phyloP scores from a whole-genome alignment of 1,140 invertebrate species.

The Lepidostoma basale region DNA sequence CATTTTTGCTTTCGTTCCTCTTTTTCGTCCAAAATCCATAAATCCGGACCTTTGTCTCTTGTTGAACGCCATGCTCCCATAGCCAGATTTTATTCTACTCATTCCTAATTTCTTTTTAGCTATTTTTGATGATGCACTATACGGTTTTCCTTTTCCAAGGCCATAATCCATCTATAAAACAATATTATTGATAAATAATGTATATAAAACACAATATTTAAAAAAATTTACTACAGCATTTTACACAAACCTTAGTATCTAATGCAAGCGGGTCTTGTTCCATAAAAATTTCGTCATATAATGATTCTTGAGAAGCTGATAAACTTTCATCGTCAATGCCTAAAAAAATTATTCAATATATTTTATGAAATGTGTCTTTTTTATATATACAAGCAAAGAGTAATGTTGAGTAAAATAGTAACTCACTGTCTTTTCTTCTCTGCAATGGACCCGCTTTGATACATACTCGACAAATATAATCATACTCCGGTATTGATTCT shows the following conservation, averaged over 20 bases:
- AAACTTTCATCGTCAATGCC: slow-evolving; percentile 69
- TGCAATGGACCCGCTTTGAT: slow-evolving; percentile 68
- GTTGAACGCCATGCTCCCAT: slow-evolving; percentile 67
- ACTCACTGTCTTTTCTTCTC: slow-evolving; percentile 71
- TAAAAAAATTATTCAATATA: slow-evolving; percentile 46
- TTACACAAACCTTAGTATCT: slow-evolving; percentile 59
- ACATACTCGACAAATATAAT: slow-evolving; percentile 88
- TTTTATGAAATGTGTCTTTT: neutral
- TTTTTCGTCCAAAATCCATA: slow-evolving; percentile 78
- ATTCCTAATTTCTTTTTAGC: slow-evolving; percentile 76
- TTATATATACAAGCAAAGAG: neutral
- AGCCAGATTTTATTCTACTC: slow-evolving; percentile 64
- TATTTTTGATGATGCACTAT: slow-evolving; percentile 75
- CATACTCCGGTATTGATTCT: slow-evolving; percentile 81
- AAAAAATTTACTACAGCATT: neutral
- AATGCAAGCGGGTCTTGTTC: slow-evolving; percentile 69
- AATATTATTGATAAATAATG: neutral
- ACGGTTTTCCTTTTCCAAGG: slow-evolving; percentile 80
- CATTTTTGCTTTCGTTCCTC: slow-evolving; percentile 85
- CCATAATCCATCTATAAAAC: slow-evolving; percentile 62
- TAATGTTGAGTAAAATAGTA: neutral
- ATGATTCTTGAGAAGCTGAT: slow-evolving; percentile 73
- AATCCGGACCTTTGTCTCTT: slow-evolving; percentile 67
- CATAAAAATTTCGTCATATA: slow-evolving; percentile 63
- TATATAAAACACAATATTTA: neutral